Conservation (phyloP, 1,140 invertebrate species). For the Augochlora pura region DNA sequence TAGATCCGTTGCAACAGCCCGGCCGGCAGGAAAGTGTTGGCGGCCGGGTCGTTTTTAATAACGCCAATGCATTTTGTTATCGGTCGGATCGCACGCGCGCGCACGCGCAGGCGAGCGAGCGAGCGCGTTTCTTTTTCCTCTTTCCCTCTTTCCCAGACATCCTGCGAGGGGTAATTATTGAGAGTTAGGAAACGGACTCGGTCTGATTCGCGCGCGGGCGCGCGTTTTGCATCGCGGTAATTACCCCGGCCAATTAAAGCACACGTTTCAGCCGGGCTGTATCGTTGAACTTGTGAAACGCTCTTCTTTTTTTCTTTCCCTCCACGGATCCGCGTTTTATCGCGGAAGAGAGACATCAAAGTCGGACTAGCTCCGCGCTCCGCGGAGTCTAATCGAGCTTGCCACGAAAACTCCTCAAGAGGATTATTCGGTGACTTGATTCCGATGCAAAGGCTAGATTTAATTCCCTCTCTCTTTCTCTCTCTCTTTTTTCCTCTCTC, state of each 20-base stretch:
- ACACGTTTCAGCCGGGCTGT: background rate
- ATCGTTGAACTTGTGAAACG: slow-evolving; percentile 19
- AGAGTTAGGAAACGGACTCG: slow-evolving; percentile 38
- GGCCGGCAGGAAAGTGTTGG: slow-evolving; percentile 56
- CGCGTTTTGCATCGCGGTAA: slow-evolving; percentile 26
- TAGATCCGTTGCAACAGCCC: slow-evolving; percentile 57
- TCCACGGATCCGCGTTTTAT: background rate
- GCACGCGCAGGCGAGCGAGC: background rate
- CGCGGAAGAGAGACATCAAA: background rate
- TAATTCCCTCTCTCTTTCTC: too few species aligned
- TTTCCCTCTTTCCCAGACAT: slow-evolving; percentile 11
- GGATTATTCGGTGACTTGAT: background rate
- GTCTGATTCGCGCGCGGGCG: slow-evolving; percentile 36
- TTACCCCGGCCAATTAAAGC: slow-evolving; percentile 36
- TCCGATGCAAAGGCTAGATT: background rate
- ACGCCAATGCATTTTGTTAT: slow-evolving; percentile 17
- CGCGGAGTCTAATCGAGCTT: background rate
- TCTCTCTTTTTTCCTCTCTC: background rate
- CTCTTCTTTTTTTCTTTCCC: too few species aligned
- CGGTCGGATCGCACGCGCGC: slow-evolving; percentile 4
- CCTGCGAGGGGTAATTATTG: slow-evolving; percentile 35
- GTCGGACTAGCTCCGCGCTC: background rate
- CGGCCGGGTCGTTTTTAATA: slow-evolving; percentile 21
- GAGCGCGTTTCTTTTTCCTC: background rate
- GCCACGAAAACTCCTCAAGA: background rate